These are phyloP conservation scores for Lasiurus cinereus DNA, from an alignment of 2,113 vertebrate species.

Conservation along the genomic window DNA sequence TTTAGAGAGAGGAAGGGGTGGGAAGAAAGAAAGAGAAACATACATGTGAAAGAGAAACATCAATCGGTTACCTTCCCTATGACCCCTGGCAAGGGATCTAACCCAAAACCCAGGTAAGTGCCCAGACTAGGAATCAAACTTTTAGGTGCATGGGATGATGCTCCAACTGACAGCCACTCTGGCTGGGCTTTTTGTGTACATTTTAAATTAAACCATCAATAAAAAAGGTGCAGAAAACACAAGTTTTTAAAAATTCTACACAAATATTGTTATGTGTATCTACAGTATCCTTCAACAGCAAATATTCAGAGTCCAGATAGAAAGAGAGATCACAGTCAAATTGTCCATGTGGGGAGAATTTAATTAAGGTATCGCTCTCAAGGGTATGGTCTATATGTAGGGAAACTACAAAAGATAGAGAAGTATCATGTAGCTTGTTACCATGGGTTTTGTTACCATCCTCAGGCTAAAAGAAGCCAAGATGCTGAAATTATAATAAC, in stretches of 20 bases:
- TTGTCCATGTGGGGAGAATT: not conserved
- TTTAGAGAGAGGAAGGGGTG: not conserved
- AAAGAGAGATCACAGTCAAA: not conserved
- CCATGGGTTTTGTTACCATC: not conserved
- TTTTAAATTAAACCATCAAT: slow-evolving; percentile 47
- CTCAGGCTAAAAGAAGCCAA: not conserved
- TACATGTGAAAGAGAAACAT: not conserved
- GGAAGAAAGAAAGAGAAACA: not conserved
- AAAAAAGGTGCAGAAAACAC: not conserved
- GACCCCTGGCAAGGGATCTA: too few species aligned
- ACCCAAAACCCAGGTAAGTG: too few species aligned
- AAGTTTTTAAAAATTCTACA: not conserved
- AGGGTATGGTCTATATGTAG: not conserved
- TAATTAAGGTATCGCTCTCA: not conserved
- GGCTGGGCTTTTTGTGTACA: not conserved
- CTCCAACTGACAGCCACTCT: not conserved
- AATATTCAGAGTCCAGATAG: not conserved
- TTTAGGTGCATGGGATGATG: not conserved
- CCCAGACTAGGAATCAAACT: not conserved
- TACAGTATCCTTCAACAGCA: not conserved
- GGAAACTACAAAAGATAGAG: not conserved
- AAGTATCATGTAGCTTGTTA: not conserved
- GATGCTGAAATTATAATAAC: not conserved
- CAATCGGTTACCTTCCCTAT: not conserved
- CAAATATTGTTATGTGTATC: not conserved